Conservation (phyloP, 2,888 invertebrate species). For the Drosophila meridionalis region DNA sequence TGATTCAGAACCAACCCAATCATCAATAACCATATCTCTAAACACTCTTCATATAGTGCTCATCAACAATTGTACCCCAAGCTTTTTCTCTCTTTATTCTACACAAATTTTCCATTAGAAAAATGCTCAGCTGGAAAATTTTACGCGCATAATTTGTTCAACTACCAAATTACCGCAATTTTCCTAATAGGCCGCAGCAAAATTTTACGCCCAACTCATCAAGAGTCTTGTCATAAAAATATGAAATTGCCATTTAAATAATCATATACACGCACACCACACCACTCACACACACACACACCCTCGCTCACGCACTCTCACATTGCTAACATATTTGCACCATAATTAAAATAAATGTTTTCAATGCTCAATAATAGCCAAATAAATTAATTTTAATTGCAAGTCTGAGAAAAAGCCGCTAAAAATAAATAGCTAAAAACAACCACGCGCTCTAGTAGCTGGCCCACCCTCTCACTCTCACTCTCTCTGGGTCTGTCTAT, state of each 20-base stretch:
- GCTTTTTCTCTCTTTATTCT: background rate
- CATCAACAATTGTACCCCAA: background rate
- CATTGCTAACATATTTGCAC: conserved; percentile 37
- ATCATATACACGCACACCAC: conserved; percentile 23
- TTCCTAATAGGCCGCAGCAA: conserved; percentile 48
- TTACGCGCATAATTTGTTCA: conserved; percentile 10
- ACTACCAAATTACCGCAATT: conserved; percentile 40
- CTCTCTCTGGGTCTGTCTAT: background rate
- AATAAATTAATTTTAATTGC: conserved; percentile 80
- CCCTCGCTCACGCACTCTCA: background rate
- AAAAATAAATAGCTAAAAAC: conserved; percentile 56
- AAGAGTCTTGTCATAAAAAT: conserved; percentile 57
- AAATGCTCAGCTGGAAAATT: conserved; percentile 7
- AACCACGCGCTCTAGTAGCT: conserved; percentile 13
- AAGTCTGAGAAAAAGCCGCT: conserved; percentile 45
- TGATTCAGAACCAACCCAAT: too few species aligned
- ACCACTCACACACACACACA: background rate
- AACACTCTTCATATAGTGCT: background rate
- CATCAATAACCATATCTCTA: background rate
- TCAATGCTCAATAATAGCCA: conserved; percentile 77
- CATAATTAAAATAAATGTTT: conserved; percentile 78
- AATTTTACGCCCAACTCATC: conserved; percentile 38
- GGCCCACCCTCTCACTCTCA: background rate
- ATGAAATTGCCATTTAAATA: conserved; percentile 62
- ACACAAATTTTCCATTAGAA: background rate